Conservation (phyloP, 2,888 invertebrate genomes). For the Hipparchia sbordonii region DNA sequence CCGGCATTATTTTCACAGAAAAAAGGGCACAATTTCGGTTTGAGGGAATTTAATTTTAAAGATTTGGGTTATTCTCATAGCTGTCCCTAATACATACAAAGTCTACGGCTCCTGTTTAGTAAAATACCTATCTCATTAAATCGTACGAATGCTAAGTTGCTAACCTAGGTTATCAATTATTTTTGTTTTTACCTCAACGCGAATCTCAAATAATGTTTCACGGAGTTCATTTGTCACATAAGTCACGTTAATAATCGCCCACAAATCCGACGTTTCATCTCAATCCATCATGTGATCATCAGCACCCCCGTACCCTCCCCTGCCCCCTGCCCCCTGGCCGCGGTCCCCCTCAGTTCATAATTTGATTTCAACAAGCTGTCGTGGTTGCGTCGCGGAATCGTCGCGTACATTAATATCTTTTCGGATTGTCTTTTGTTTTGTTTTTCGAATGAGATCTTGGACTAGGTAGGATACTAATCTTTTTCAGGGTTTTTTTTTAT, state of each 20-base stretch:
- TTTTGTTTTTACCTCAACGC: too few species aligned
- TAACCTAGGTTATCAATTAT: too few species aligned
- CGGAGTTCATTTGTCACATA: conserved; percentile 16
- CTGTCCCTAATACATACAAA: too few species aligned
- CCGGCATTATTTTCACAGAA: too few species aligned
- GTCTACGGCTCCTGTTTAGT: too few species aligned
- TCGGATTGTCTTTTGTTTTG: conserved; percentile 17
- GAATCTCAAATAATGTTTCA: neutral
- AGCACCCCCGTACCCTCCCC: conserved; percentile 10
- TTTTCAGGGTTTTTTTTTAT: neutral
- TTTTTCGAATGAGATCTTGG: neutral
- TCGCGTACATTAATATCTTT: conserved; percentile 37
- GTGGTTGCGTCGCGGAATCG: conserved; percentile 39
- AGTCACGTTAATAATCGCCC: conserved; percentile 20
- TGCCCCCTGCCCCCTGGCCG: neutral
- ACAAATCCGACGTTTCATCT: conserved; percentile 17
- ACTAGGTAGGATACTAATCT: neutral
- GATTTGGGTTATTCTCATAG: too few species aligned
- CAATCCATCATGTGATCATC: conserved; percentile 26
- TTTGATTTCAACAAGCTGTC: conserved; percentile 71
- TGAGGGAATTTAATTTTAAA: too few species aligned
- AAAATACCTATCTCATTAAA: neutral
- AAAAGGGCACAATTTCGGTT: too few species aligned
- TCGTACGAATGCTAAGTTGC: too few species aligned
- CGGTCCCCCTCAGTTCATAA: conserved; percentile 54